Evolutionary conservation across 2,797 vertebrate genomes (phyloP), one percentile per base, ranked within the genome.

Genomic region (Coregonus sp.): DNA sequence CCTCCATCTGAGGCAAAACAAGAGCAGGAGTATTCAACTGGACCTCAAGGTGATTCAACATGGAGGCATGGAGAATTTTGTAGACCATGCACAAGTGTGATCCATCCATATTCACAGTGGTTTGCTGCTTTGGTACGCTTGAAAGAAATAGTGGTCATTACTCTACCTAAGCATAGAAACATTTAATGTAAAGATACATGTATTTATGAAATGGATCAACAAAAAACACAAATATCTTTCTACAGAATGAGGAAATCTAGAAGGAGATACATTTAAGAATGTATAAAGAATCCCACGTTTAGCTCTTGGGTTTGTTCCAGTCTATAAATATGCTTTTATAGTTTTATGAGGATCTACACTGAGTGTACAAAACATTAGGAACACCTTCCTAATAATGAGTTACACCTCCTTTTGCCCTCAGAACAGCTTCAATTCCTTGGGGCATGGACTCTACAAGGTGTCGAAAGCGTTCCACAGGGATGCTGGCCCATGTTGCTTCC

Each of bases 31-130:
- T 78, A 75, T 82, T 81, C 79, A 84, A 85, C 84, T 81, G 78
- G 80, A 85, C 86, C 82, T 89, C 80, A 83, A 88, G 88, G 89
- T 90, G 91, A 92, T 83, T 84, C 82, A 75, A 80, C 77, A 31
- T 20, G 71, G 52, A 70, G 63, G 40, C 50, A 29, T 52, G 50
- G n/a, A 78, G 52, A 15, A 5, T 4, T 80, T 78, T 69, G 59
- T 51, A 71, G 56, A 35, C 70, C 54, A 0, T 40, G 50, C 74
- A 11, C 68, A 33, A 35, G 68, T 16, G 5, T 70, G 68, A 70
- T 70, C 35, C 68, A 47, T 70, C 33, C 15, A 11, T 20, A 47
- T 35, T 37, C 7, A n/a, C 18, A n/a, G 68, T 4, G 68, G 71
- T 29, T 71, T 63, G 20, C 59, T 29, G 59, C 20, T 29, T 63